Base-by-base conservation (phyloP, 2,888 invertebrate genomes). In the Bursaphelenchus okinawaensis region DNA sequence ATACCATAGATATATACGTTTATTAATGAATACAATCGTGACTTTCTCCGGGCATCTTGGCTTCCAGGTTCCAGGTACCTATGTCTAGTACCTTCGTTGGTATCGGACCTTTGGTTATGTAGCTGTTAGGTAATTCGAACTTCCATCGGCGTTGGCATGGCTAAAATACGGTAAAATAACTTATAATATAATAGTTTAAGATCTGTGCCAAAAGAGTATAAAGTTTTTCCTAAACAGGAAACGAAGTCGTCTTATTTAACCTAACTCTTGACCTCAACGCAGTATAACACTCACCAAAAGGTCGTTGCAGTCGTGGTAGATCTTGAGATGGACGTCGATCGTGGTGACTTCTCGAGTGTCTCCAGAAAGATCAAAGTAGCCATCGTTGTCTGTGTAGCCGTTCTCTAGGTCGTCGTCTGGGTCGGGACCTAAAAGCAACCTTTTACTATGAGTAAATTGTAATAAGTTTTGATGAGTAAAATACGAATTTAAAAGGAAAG, bases 121-220 rank as follows among this genome's bases (percentile, higher is more conserved):
- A 82, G 24, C 74, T 68, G 64, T 79, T 81, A n/a, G 82, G 82
- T 58, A 82, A 55, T 62, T 80, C 81, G 55, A 82, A 82, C 67
- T 79, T 80, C 82, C 82, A 82, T 7, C 81, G 72, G 24, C 82
- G 74, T 61, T 82, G 80, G 62, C 81, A 81, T 4, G 80, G 81
- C 78, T 79, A 56, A 60, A 77, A 69, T 9, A n/a, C n/a, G n/a
- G n/a, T n/a, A n/a, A n/a, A n/a, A 28, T 19, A 27, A 29, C 22
- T 7, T 24, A 23, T 27, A 19, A 2, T n/a, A 27, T 23, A 24
- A 27, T 56, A 19, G 40, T 40, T 16, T 16, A 16, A 40, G 40
- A 40, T 40, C 40, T 40, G 16, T 16, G n/a, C 19, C 19, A 19
- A 16, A 19, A 40, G 12, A 16, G 40, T 40, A 16, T 40, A 40